Base-by-base conservation (phyloP, 2,113 vertebrate species). In the Artemisiospiza belli region DNA sequence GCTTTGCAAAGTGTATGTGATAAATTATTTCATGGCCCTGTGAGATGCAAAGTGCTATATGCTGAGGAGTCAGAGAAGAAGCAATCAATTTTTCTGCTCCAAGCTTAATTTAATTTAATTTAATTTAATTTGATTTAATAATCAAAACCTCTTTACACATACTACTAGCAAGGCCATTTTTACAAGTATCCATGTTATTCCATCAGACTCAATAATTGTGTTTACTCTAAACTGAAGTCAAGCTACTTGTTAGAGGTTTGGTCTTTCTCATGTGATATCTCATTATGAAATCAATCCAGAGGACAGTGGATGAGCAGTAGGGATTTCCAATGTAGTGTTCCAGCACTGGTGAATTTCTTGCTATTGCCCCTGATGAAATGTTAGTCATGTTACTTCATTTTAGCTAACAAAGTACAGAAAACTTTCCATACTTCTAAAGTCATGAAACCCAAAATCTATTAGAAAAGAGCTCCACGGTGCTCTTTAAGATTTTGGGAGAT, bases 121-220 rank as follows among this genome's bases (percentile, higher is more conserved):
- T 79, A 23, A 47, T 49, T 41, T 76, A 23, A 47, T 79, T 84
- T 59, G 19, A 55, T 76, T 84, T 59, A 30, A 51, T 68, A 68
- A 31, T 61, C 39, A 57, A n/a, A 47, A 33, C 5, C 31, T 17
- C 5, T 35, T 37, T 39, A n/a, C 23, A 59, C 12, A 16, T 23
- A 24, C 52, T 59, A 46, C 44, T 72, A 70, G 27, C 14, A 64
- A 46, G 10, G 11, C 14, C 25, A 31, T 67, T 41, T 80, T 86
- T 61, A 43, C 47, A 84, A 62, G 33, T 57, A 61, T 24, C 23
- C 35, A 37, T 37, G 17, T 47, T 59, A 37, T 30, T 70, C 12
- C 25, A 8, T 28, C 3, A 0, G 41, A 31, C 19, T 8, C 2
- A 1, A 1, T 52, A 57, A 20, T 3, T 57, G 11, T 59, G 33